These are phyloP conservation scores for Apodemus sylvaticus DNA, from an alignment of 2,113 vertebrate genomes.

Conservation along the genomic window DNA sequence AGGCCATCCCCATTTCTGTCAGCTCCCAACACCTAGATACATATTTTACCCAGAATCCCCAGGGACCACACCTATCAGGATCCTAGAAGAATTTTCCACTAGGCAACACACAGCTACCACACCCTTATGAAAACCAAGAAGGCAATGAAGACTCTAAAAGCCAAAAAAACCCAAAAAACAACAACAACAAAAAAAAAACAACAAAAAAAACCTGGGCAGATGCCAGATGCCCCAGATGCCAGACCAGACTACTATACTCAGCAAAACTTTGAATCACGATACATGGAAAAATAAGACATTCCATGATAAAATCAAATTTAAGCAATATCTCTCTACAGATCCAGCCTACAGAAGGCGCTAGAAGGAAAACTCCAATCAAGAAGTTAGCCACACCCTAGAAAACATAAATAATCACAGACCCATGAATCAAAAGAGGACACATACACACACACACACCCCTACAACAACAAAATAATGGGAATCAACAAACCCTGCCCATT, in stretches of 20 bases:
- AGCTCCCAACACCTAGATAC: background rate
- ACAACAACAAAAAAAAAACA: too few species aligned
- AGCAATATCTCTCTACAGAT: background rate
- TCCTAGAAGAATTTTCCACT: background rate
- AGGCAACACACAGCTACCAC: background rate
- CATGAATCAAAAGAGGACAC: background rate
- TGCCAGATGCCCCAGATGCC: background rate
- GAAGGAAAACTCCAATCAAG: background rate
- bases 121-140: background rate
- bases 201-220: background rate
- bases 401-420: background rate
- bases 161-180: too few species aligned
- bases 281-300: background rate
- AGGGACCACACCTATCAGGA: background rate
- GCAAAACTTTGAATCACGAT: background rate
- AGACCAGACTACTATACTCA: background rate
- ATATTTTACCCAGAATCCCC: background rate
- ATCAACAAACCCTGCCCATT: background rate
- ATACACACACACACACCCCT: background rate
- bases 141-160: background rate
- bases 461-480: background rate
- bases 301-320: background rate
- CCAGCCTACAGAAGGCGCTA: background rate
- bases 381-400: background rate
- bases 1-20: background rate